phyloP scores from a whole-genome alignment of 2,797 vertebrate species.

The Furcifer pardalis region DNA sequence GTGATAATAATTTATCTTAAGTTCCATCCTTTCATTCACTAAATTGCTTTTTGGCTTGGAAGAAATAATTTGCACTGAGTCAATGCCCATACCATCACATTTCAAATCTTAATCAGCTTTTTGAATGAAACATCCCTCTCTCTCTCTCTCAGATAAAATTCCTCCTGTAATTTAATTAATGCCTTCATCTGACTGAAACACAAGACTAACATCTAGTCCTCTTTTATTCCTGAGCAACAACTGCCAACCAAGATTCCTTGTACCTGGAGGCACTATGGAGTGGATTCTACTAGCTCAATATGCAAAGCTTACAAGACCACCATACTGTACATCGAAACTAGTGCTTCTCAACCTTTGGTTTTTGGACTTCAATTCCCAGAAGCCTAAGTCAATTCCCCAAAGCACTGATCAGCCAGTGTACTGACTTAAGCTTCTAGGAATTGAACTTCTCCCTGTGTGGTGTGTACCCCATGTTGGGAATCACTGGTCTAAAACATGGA shows the following conservation, averaged over 20 bases:
- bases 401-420: no score
- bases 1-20: not conserved
- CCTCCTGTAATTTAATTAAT: not conserved
- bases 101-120: not conserved
- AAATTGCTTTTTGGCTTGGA: not conserved
- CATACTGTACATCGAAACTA: no score
- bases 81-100: not conserved
- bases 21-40: constrained; percentile 4
- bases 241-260: not conserved
- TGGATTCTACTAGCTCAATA: not conserved
- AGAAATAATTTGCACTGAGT: not conserved
- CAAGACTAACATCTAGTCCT: not conserved
- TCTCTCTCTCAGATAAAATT: not conserved
- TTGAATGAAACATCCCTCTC: not conserved
- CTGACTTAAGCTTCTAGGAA: no score
- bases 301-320: not conserved
- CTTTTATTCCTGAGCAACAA: not conserved
- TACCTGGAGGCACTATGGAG: not conserved
- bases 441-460: no score
- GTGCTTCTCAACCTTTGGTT: no score
- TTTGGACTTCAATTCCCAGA: no score
- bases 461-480: no score
- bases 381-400: no score
- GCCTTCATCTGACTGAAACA: not conserved
- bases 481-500: no score